phyloP scores from a whole-genome alignment of 53 echinoderm and acorn worm species.

The Echinarachnius parma region DNA sequence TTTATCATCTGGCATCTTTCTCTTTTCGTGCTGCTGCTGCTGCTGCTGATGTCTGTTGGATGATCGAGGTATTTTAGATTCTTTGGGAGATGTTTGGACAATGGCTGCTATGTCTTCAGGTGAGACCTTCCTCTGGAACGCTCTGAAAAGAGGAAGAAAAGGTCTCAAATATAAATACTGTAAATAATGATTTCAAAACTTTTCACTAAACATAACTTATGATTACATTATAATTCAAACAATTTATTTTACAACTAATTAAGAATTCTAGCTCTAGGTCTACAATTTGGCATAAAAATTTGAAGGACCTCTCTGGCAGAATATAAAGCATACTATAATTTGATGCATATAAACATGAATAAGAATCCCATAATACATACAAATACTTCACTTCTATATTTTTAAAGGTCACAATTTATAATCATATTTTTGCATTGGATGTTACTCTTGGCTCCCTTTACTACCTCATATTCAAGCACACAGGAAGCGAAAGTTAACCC shows the following conservation, averaged over 20 bases:
- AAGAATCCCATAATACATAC: too few species aligned
- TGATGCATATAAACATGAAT: too few species aligned
- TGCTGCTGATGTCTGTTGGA: neutral
- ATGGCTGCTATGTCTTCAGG: slow-evolving; percentile 55
- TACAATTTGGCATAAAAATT: too few species aligned
- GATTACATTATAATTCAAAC: neutral
- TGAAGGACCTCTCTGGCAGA: too few species aligned
- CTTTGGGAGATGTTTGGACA: slow-evolving; percentile 34
- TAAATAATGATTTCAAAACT: neutral
- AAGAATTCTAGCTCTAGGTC: too few species aligned
- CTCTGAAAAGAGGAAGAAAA: neutral
- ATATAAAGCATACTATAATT: too few species aligned
- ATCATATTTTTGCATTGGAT: too few species aligned
- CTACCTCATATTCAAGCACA: too few species aligned
- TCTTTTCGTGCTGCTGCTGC: slow-evolving; percentile 29
- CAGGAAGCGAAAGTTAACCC: too few species aligned
- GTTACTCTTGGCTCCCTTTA: too few species aligned
- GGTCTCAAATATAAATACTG: neutral
- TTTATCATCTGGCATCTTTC: slow-evolving; percentile 7
- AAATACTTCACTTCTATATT: too few species aligned
- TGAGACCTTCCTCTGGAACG: slow-evolving; percentile 32
- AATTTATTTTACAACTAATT: neutral
- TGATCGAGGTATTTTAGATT: slow-evolving; percentile 33
- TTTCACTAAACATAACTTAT: neutral
- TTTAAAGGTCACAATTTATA: too few species aligned